Percentiles rank a stretch among this genome's conserved stretches.
phyloP scores from a whole-genome alignment of 2,888 invertebrate genomes.

The Cantharis lateralis region DNA sequence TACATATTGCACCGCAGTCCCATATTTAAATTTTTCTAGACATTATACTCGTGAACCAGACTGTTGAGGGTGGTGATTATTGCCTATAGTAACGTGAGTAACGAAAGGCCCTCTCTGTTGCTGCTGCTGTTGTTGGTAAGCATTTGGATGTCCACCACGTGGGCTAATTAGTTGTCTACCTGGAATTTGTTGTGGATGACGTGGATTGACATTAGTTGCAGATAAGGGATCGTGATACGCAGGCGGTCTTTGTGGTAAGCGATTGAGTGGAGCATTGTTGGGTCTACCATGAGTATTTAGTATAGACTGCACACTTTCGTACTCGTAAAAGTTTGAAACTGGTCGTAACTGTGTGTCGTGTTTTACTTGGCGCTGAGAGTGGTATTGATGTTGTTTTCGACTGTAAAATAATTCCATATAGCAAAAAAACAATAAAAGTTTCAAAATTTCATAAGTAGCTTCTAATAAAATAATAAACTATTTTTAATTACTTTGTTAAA shows the following conservation, averaged over 20 bases:
- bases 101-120: slow-evolving; percentile 62
- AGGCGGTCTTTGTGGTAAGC: slow-evolving; percentile 43
- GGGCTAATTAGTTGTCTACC: slow-evolving; percentile 4
- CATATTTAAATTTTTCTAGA: not conserved
- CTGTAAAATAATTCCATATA: slow-evolving; percentile 50
- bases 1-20: not conserved
- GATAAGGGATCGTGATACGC: slow-evolving; percentile 41
- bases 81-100: slow-evolving; percentile 66
- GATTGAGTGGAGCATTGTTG: slow-evolving; percentile 47
- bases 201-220: slow-evolving; percentile 43
- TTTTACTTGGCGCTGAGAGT: slow-evolving; percentile 61
- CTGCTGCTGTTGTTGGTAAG: slow-evolving; percentile 42
- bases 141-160: slow-evolving; percentile 39
- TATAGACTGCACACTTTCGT: slow-evolving; percentile 76
- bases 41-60: slow-evolving; percentile 53
- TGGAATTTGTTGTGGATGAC: slow-evolving; percentile 38
- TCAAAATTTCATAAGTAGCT: too few species aligned
- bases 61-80: slow-evolving; percentile 52
- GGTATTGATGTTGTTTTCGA: slow-evolving; percentile 70
- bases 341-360: slow-evolving; percentile 63
- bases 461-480: too few species aligned
- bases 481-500: too few species aligned
- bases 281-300: slow-evolving; percentile 47
- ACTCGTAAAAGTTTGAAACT: slow-evolving; percentile 83
- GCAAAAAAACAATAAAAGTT: not conserved